These are phyloP conservation scores for Stomatorhinus walkeri DNA, from an alignment of 2,797 vertebrate genomes.

Conservation along the genomic window DNA sequence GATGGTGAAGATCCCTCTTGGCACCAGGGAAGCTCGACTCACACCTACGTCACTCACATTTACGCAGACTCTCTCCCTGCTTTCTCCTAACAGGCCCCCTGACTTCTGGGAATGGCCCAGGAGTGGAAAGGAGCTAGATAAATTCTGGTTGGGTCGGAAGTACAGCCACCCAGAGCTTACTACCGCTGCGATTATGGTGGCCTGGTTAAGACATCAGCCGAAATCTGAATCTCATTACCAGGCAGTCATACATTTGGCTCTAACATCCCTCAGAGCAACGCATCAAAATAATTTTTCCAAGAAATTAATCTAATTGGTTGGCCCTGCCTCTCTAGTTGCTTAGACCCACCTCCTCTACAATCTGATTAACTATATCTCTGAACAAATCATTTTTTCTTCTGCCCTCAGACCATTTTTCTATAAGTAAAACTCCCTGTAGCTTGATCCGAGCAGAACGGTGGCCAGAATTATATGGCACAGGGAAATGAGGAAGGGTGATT, in stretches of 20 bases:
- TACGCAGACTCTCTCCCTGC: not conserved
- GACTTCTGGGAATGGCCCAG: conserved; percentile 52
- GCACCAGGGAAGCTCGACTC: not conserved
- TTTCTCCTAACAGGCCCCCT: conserved; percentile 36
- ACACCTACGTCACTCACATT: not conserved
- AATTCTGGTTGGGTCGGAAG: conserved; percentile 53
- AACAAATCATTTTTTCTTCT: not conserved
- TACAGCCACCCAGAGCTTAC: conserved; percentile 49
- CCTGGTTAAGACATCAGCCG: not conserved
- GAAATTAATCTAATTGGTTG: not conserved
- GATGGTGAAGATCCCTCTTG: not conserved
- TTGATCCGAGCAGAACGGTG: not conserved
- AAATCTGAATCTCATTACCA: not conserved
- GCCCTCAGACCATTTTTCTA: not conserved
- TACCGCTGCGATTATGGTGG: conserved; percentile 34
- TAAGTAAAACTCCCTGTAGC: not conserved
- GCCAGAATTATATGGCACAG: not conserved
- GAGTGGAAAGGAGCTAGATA: conserved; percentile 38
- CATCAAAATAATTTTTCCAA: not conserved
- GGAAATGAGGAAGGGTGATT: not conserved
- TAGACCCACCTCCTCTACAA: not conserved
- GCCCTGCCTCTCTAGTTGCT: not conserved
- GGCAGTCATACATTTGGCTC: not conserved
- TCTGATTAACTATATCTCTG: not conserved
- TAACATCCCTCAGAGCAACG: not conserved